phyloP scores from a whole-genome alignment of 2,888 invertebrate species.

The Acrocyrtus sp. region DNA sequence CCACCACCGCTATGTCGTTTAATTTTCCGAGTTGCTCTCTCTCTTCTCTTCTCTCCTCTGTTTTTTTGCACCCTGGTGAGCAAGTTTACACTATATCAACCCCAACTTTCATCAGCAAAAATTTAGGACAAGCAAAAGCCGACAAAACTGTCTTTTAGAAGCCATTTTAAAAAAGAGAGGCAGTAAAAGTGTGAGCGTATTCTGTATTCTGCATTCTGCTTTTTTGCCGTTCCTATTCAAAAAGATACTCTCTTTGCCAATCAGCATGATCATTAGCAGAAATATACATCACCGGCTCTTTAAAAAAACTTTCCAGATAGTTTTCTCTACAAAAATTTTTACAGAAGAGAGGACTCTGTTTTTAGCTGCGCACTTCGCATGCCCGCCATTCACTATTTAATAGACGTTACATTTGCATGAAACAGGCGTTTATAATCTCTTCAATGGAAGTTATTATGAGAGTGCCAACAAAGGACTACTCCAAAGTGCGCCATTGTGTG shows the following conservation, averaged over 20 bases:
- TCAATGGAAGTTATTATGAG: constrained; percentile 28
- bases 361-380: constrained; percentile 1
- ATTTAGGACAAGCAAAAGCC: constrained; percentile 10
- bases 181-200: background rate
- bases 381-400: constrained; percentile 18
- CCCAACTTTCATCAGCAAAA: constrained; percentile 11
- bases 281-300: too few species aligned
- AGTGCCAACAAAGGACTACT: background rate
- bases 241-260: background rate
- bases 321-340: too few species aligned
- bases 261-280: background rate
- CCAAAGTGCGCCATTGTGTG: background rate
- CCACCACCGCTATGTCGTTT: too few species aligned
- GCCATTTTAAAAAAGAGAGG: background rate
- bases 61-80: constrained; percentile 38
- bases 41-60: constrained; percentile 11
- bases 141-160: constrained; percentile 11
- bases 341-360: background rate
- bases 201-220: background rate
- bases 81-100: constrained; percentile 31
- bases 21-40: too few species aligned
- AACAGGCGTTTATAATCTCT: constrained; percentile 22
- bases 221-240: background rate
- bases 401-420: constrained; percentile 29
- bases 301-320: too few species aligned